These are phyloP conservation scores for Cerastoderma edule DNA, from an alignment of 2,888 invertebrate species.

Conservation along the genomic window DNA sequence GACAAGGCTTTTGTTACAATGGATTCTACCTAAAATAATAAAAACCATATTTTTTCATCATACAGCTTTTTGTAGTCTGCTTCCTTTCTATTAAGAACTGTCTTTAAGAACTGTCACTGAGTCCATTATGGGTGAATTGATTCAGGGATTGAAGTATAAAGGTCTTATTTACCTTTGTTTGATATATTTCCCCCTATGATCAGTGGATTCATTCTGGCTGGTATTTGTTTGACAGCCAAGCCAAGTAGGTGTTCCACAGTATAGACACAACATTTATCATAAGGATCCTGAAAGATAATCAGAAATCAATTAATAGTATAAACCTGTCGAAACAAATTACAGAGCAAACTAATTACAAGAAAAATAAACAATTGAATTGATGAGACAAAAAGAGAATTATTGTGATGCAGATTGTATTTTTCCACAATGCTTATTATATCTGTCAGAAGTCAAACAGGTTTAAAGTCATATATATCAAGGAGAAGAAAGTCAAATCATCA, in stretches of 20 bases:
- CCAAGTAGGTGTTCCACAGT: slow-evolving; percentile 78
- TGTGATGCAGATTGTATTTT: background rate
- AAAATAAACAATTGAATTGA: background rate
- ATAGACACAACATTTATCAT: slow-evolving; percentile 77
- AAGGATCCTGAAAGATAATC: slow-evolving; percentile 69
- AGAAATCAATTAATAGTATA: background rate
- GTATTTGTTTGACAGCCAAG: slow-evolving; percentile 69
- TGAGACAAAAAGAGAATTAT: background rate
- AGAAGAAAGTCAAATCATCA: too few relatives aligned
- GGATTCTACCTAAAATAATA: too few relatives aligned
- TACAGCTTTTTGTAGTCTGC: too few relatives aligned
- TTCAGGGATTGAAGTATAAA: too few relatives aligned
- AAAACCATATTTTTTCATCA: too few relatives aligned
- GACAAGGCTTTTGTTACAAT: too few relatives aligned
- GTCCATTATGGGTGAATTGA: too few relatives aligned
- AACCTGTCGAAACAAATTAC: background rate
- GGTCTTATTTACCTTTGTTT: too few relatives aligned
- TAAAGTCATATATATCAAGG: background rate
- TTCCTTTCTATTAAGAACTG: too few relatives aligned
- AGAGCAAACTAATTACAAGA: background rate
- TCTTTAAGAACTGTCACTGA: too few relatives aligned
- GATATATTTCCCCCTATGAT: too few relatives aligned
- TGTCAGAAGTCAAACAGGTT: background rate
- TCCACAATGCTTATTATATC: background rate
- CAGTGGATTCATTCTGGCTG: background rate